phyloP scores from a whole-genome alignment of 2,113 vertebrate genomes.

The Bostrychus sinensis region DNA sequence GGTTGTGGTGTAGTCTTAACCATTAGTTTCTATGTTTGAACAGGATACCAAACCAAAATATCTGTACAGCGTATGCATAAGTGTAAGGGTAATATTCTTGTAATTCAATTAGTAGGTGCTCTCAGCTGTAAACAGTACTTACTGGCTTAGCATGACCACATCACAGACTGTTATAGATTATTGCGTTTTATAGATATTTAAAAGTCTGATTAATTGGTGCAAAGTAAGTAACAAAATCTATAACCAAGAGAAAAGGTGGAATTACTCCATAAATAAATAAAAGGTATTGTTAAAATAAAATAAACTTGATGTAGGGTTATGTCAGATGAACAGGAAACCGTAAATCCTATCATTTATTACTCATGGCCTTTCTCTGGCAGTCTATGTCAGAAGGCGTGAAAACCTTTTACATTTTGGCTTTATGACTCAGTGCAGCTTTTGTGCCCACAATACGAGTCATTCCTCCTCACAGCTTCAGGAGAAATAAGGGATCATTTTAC shows the following conservation, averaged over 20 bases:
- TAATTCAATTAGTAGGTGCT: conserved; percentile 9
- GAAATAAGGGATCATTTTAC: neutral
- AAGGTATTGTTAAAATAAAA: too few species aligned
- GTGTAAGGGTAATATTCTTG: neutral
- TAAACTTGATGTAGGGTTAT: neutral
- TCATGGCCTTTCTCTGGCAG: neutral
- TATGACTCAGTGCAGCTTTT: conserved; percentile 20
- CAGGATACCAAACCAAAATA: neutral
- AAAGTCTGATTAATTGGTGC: too few species aligned
- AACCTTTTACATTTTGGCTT: neutral
- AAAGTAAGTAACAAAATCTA: neutral
- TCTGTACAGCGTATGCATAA: neutral
- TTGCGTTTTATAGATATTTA: too few species aligned
- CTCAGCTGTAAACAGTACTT: conserved; percentile 23
- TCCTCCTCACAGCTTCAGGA: neutral
- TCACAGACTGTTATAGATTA: neutral
- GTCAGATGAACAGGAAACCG: neutral
- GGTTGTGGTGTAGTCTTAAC: too few species aligned
- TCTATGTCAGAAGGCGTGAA: conserved; percentile 10
- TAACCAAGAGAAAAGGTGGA: neutral
- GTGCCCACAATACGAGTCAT: neutral
- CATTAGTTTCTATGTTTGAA: neutral
- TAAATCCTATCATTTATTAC: conserved; percentile 5
- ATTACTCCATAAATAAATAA: neutral
- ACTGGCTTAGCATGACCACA: neutral